Evolutionary conservation across 2,888 invertebrate genomes (phyloP).

Genomic region (Bimastos eiseni): DNA sequence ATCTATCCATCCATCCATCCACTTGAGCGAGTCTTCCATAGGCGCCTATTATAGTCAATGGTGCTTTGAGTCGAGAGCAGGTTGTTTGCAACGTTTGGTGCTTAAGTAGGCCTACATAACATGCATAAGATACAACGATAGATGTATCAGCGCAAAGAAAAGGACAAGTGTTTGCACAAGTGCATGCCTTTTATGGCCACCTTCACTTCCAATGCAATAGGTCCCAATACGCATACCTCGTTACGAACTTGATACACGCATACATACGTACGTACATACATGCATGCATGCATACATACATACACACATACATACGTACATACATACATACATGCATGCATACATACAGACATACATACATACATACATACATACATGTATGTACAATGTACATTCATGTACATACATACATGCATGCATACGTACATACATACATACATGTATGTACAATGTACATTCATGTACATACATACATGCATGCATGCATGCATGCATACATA

Average conservation of each 20-base stretch:
- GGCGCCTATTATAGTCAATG: background rate
- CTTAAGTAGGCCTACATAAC: background rate
- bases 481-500: too few relatives aligned
- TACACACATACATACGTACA: background rate
- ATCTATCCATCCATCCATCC: background rate
- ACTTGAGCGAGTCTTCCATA: background rate
- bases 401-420: background rate
- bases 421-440: too few relatives aligned
- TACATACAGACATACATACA: background rate
- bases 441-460: too few relatives aligned
- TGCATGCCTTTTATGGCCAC: background rate
- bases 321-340: background rate
- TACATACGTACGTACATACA: background rate
- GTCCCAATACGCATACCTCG: background rate
- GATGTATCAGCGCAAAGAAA: background rate
- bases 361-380: background rate
- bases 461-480: too few relatives aligned
- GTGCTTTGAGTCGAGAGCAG: background rate
- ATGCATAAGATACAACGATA: too few relatives aligned
- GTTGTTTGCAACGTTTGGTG: background rate
- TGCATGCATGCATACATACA: background rate
- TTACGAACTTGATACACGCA: background rate
- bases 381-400: background rate
- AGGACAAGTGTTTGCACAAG: background rate
- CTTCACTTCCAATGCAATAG: background rate